These are phyloP conservation scores for Phataginus tetradactyla DNA, from an alignment of 2,797 vertebrate genomes.

Conservation along the genomic window DNA sequence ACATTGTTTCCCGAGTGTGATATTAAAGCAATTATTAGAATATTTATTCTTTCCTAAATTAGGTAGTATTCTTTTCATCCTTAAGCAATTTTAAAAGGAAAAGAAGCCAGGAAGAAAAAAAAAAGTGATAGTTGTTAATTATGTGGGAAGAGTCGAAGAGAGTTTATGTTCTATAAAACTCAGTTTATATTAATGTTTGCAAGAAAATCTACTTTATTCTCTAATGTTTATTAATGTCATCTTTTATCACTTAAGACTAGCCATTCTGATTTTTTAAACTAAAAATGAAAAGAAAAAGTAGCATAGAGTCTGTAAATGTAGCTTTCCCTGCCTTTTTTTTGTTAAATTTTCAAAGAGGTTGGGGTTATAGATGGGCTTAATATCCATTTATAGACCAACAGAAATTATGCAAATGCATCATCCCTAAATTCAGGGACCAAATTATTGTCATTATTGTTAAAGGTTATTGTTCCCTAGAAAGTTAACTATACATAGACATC, in stretches of 20 bases:
- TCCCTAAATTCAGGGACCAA: constrained; percentile 22
- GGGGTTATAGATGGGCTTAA: background rate
- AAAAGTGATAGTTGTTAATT: background rate
- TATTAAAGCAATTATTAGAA: constrained; percentile 48
- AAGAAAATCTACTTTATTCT: background rate
- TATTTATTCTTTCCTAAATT: constrained; percentile 38
- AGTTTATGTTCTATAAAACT: constrained; percentile 16
- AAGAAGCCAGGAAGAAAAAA: background rate
- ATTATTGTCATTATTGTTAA: constrained; percentile 29
- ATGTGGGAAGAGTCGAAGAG: background rate
- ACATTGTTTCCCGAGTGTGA: background rate
- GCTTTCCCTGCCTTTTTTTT: constrained; percentile 32
- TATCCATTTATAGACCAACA: background rate
- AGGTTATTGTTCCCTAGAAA: constrained; percentile 35
- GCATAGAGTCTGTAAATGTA: background rate
- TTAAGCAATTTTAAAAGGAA: constrained; percentile 36
- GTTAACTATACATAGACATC: background rate
- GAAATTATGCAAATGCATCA: background rate
- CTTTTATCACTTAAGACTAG: constrained; percentile 10
- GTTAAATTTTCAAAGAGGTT: constrained; percentile 22
- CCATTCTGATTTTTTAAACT: constrained; percentile 39
- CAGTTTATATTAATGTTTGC: background rate
- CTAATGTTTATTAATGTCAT: constrained; percentile 19
- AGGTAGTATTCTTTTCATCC: constrained; percentile 21
- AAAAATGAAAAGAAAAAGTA: constrained; percentile 32